Evolutionary conservation across 2,888 invertebrate genomes (phyloP).

Genomic region (Netelia inedita): DNA sequence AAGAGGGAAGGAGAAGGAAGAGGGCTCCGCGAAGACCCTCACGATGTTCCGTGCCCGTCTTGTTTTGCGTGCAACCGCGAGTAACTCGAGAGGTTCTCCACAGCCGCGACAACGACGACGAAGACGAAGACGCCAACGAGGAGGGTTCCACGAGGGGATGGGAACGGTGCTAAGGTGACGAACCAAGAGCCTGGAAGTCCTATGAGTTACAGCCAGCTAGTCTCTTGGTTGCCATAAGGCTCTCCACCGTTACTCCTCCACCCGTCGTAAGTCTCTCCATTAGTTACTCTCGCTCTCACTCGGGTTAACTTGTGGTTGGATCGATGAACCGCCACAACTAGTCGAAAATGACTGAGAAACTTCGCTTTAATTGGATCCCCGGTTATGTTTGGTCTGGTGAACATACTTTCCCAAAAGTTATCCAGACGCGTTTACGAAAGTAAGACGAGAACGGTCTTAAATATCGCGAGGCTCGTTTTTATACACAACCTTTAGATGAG

Average conservation of each 20-base stretch:
- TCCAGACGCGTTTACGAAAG: conserved; percentile 23
- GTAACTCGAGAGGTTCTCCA: conserved; percentile 70
- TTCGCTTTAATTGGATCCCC: conserved; percentile 65
- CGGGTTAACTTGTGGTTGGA: conserved; percentile 62
- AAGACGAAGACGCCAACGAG: conserved; percentile 72
- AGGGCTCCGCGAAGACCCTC: conserved; percentile 64
- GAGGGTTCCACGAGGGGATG: conserved; percentile 64
- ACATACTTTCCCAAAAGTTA: conserved; percentile 51
- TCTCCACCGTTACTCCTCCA: conserved; percentile 21
- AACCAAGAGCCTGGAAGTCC: conserved; percentile 68
- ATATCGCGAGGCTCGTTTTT: neutral
- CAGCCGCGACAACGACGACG: conserved; percentile 68
- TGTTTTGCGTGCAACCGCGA: conserved; percentile 68
- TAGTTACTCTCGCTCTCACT: conserved; percentile 63
- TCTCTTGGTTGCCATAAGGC: conserved; percentile 55
- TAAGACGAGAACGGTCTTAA: neutral
- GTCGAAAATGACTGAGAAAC: conserved; percentile 62
- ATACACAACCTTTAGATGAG: too few species aligned
- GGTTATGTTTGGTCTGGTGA: conserved; percentile 63
- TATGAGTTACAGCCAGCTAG: conserved; percentile 65
- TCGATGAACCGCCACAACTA: conserved; percentile 55
- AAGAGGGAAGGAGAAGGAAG: conserved; percentile 22
- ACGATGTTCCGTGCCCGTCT: conserved; percentile 64
- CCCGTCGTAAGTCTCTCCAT: conserved; percentile 47
- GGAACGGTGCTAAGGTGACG: conserved; percentile 70